Conservation (phyloP, 1,140 invertebrate species). For the Tetragonula clypearis region DNA sequence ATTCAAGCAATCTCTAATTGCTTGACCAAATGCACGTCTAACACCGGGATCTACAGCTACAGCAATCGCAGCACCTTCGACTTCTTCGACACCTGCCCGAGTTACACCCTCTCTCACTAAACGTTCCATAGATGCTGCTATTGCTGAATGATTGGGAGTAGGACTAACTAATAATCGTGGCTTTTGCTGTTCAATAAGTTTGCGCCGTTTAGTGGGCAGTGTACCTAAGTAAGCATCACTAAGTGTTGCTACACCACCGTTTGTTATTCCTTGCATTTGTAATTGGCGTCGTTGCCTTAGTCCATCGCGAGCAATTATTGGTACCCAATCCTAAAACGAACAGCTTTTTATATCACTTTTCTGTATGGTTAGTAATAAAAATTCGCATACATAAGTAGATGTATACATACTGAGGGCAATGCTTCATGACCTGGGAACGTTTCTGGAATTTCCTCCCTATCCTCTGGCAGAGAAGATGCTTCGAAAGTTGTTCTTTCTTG, state of each 20-base stretch:
- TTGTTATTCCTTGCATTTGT: slow-evolving; percentile 65
- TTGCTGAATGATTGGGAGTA: slow-evolving; percentile 71
- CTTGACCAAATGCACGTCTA: slow-evolving; percentile 78
- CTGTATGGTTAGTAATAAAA: not conserved
- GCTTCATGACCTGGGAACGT: slow-evolving; percentile 77
- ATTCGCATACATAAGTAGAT: not conserved
- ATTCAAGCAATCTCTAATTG: slow-evolving; percentile 77
- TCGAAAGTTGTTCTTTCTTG: slow-evolving; percentile 66
- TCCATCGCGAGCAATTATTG: slow-evolving; percentile 89
- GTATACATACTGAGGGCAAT: slow-evolving; percentile 78
- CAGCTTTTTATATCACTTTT: not conserved
- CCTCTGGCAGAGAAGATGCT: slow-evolving; percentile 60
- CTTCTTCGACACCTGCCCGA: slow-evolving; percentile 75
- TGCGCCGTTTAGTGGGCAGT: slow-evolving; percentile 91
- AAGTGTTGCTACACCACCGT: slow-evolving; percentile 82
- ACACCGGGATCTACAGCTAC: slow-evolving; percentile 76
- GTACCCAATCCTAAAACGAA: slow-evolving; percentile 89
- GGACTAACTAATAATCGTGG: slow-evolving; percentile 75
- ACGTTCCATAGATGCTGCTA: slow-evolving; percentile 77
- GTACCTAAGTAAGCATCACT: slow-evolving; percentile 93
- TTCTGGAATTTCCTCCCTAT: slow-evolving; percentile 72
- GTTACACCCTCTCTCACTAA: slow-evolving; percentile 76
- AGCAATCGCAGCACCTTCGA: slow-evolving; percentile 76
- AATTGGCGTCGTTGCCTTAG: slow-evolving; percentile 85
- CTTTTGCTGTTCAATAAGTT: slow-evolving; percentile 84